Evolutionary conservation across 2,797 vertebrate genomes (phyloP), one percentile per base, ranked within the genome.

Genomic region (Spea hammondii): DNA sequence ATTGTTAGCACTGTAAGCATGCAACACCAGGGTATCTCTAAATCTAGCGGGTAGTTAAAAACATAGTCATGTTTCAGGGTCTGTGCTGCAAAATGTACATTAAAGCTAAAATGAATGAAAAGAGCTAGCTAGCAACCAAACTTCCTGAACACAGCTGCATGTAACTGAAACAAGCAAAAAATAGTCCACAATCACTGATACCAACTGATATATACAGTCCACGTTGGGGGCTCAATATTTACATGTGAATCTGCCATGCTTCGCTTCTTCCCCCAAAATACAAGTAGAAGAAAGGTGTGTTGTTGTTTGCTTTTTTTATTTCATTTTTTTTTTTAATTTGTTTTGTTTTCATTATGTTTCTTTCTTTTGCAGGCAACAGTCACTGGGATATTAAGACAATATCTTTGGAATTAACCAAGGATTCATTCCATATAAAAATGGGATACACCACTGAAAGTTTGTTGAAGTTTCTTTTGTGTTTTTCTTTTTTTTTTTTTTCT

Each of bases 161-260:
- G 93, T 94, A 91, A 95, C 92, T 94, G 94, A 93, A 87, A 86
- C 81, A 51, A 60, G 91, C 90, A 92, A 93, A 79, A 88, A 83
- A 88, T 87, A 94, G 91, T 93, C 91, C 96, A 96, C 94, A 92
- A 97, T 94, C 93, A 97, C 96, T 94, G 93, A 94, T 94, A 98
- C 95, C 32, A 96, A 97, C 88, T 96, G 94, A 94, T 96, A 95
- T 95, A 97, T 95, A 99, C 94, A 94, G 94, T 95, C 93, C 93
- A 93, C 95, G 94, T 90, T 89, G 88, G 93, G 74, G 94, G 95
- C 94, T 92, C 89, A 88, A 91, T 97, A 98, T 99, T 94, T 97
- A 99, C 97, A 99, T 92, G 93, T 95, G 92, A 95, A 95, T 94
- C 92, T 94, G 92, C 95, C 97, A 98, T 99, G 97, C 96, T 95